phyloP scores from a whole-genome alignment of 2,797 vertebrate genomes.

The Dendrocincla fuliginosa region DNA sequence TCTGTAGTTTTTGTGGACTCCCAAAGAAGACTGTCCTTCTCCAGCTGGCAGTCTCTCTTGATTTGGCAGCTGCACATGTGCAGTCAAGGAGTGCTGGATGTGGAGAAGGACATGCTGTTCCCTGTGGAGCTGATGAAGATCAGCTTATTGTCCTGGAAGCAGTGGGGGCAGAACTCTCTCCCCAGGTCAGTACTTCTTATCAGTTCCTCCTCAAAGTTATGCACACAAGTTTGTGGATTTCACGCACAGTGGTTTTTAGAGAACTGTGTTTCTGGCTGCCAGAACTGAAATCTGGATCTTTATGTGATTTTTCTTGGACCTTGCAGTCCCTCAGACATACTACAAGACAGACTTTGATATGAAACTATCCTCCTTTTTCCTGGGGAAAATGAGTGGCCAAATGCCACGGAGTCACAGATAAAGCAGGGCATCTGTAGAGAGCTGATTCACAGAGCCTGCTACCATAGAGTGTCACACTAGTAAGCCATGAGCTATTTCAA shows the following conservation, averaged over 20 bases:
- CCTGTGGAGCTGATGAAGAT: not conserved
- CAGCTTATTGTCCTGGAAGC: not conserved
- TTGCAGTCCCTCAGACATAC: not conserved
- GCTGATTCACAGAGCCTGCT: not conserved
- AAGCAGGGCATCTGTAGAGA: not conserved
- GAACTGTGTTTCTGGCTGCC: not conserved
- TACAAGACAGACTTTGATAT: not conserved
- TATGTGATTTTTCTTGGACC: not conserved
- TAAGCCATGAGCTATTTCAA: not conserved
- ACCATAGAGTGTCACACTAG: not conserved
- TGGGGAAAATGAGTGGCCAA: not conserved
- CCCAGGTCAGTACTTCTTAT: not conserved
- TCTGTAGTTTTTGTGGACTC: not conserved
- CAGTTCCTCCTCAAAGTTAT: not conserved
- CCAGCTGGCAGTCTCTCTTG: slow-evolving; percentile 3
- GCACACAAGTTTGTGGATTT: not conserved
- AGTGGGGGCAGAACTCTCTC: not conserved
- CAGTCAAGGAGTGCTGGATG: not conserved
- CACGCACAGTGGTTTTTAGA: not conserved
- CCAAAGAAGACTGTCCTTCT: not conserved
- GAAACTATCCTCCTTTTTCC: not conserved
- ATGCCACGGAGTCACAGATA: not conserved
- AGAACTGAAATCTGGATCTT: not conserved
- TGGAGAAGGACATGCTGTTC: not conserved
- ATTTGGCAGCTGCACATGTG: not conserved